Evolutionary conservation across 2,113 vertebrate genomes (phyloP).

Genomic region (Donacobius atricapilla): DNA sequence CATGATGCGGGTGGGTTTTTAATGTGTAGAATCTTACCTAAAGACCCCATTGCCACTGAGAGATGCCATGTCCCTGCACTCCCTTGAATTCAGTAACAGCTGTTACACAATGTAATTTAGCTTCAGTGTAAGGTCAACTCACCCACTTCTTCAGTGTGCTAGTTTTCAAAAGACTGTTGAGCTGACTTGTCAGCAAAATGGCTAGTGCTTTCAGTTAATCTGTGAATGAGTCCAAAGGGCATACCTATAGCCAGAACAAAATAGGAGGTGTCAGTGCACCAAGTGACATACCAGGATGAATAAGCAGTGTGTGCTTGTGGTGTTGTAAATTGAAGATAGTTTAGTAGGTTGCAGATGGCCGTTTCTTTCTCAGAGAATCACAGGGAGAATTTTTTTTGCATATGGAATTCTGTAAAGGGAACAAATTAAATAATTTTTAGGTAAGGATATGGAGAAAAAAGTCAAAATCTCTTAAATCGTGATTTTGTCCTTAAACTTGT

Average conservation of each 20-base stretch:
- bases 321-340: not conserved
- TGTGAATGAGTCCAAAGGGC: not conserved
- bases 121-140: not conserved
- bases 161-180: not conserved
- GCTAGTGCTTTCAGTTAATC: not conserved
- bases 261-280: not conserved
- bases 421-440: not conserved
- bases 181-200: not conserved
- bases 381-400: not conserved
- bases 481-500: not conserved
- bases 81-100: not conserved
- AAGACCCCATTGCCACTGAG: not conserved
- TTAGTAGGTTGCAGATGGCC: not conserved
- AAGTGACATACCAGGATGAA: accelerated
- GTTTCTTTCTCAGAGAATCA: not conserved
- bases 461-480: not conserved
- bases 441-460: not conserved
- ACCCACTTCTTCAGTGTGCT: not conserved
- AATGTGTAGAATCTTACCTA: not conserved
- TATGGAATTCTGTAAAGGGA: not conserved
- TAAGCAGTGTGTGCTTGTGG: not conserved
- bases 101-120: too few species aligned
- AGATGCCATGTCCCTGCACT: not conserved
- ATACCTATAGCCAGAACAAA: not conserved
- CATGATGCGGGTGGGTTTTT: not conserved